Evolutionary conservation across 1,140 invertebrate genomes (phyloP).

Genomic region (Conopomorpha cramerella): DNA sequence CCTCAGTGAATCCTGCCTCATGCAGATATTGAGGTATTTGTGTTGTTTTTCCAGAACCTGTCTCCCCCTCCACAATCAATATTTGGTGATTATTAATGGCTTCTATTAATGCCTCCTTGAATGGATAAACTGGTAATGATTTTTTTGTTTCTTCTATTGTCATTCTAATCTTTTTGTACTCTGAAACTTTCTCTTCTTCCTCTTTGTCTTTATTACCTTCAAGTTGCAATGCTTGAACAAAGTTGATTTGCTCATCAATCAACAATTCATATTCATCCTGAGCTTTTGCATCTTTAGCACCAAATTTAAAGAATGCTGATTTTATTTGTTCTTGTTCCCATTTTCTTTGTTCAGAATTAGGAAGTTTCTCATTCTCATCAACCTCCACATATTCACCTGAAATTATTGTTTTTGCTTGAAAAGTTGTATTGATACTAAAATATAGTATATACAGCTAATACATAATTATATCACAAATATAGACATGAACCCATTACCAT

Average conservation of each 20-base stretch:
- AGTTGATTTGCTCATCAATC: slow-evolving; percentile 96
- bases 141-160: slow-evolving; percentile 91
- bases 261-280: slow-evolving; percentile 91
- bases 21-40: slow-evolving; percentile 98
- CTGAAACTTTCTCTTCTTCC: slow-evolving; percentile 65
- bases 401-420: no score
- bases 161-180: slow-evolving; percentile 76
- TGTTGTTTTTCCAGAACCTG: slow-evolving; percentile 97
- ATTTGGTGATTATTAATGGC: slow-evolving; percentile 90
- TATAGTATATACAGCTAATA: background rate
- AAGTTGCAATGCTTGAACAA: slow-evolving; percentile 91
- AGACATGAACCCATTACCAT: no score
- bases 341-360: slow-evolving; percentile 93
- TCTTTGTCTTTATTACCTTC: slow-evolving; percentile 76
- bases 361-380: slow-evolving; percentile 82
- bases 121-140: slow-evolving; percentile 94
- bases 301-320: slow-evolving; percentile 91
- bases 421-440: no score
- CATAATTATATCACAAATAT: slow-evolving; percentile 4
- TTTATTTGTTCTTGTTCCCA: slow-evolving; percentile 98
- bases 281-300: slow-evolving; percentile 81
- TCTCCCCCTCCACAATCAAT: slow-evolving; percentile 97
- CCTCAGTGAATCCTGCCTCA: slow-evolving; percentile 85
- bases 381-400: slow-evolving; percentile 83
- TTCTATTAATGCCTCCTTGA: slow-evolving; percentile 85